Evolutionary conservation across 2,797 vertebrate species (phyloP), one percentile per base, ranked within the genome.

Genomic region (Poecilia wingei): DNA sequence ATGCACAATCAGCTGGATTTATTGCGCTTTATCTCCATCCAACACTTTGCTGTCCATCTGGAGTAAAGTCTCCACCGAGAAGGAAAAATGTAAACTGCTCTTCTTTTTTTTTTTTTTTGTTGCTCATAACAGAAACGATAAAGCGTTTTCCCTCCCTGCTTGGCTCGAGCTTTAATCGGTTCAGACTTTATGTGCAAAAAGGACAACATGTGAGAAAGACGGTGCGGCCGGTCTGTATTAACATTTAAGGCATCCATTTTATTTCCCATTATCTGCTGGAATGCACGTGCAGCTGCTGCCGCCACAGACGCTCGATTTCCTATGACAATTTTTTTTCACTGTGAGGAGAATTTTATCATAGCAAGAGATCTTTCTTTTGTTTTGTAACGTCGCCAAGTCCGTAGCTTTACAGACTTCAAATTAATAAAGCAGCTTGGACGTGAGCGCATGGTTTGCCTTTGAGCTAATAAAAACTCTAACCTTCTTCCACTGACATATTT

Each of bases 31-130:
- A 90, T 93, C 89, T 87, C 59, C 74, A 69, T 91, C 88, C 90
- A 91, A 80, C 70, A 57, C 84, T 92, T 93, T 88, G 88, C 87
- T 86, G 82, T 89, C 76, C 87, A 85, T 88, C 82, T 88, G 85
- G 79, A 55, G 33, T 75, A n/a, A 72, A 31, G 39, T 59, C 82
- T 43, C 22, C 25, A 14, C 39, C 41, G 3, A 53, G 70, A 78
- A 47, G 31, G 75, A 81, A 51, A 82, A 83, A 73, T 85, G 82
- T 82, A 86, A 85, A 89, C 82, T 39, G 31, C 46, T 81, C 7
- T 51, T 22, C 79, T 49, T 49, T 49, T 6, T 47, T 5, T 49
- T 47, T 16, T 47, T 20, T 6, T 31, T 13, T 41, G 6, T 68
- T 75, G 80, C n/a, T 77, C 74, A 70, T 46, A 31, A 43, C 41